These are phyloP conservation scores for Melanchra persicariae DNA, from an alignment of 2,888 invertebrate species.

Conservation along the genomic window DNA sequence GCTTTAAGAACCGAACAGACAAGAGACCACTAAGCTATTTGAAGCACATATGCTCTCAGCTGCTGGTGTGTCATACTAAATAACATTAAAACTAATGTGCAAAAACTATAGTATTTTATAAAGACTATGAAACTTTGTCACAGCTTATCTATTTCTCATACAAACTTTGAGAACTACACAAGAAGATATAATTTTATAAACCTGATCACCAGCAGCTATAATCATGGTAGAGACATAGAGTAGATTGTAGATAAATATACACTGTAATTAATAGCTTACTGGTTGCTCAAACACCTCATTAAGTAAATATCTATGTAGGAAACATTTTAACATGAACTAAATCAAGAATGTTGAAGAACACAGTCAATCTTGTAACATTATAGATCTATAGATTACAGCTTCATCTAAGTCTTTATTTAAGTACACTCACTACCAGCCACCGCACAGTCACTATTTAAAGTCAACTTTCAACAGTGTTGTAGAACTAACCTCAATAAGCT, in stretches of 20 bases:
- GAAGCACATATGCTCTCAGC: too few relatives aligned
- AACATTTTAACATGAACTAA: background rate
- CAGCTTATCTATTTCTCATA: background rate
- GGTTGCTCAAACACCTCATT: too few relatives aligned
- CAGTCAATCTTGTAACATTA: background rate
- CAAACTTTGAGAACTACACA: background rate
- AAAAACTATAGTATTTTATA: too few relatives aligned
- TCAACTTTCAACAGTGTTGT: background rate
- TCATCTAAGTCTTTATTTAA: background rate
- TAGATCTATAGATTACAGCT: background rate
- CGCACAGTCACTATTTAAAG: background rate
- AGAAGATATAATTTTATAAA: background rate
- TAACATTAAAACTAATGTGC: too few relatives aligned
- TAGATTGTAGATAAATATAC: too few relatives aligned
- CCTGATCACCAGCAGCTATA: background rate
- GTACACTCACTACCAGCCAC: background rate
- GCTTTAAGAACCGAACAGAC: too few relatives aligned
- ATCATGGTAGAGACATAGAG: background rate
- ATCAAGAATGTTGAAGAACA: background rate
- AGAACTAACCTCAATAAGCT: slow-evolving; percentile 96
- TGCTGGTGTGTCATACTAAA: too few relatives aligned
- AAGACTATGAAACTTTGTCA: background rate
- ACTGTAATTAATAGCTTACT: background rate
- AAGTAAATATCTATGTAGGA: background rate
- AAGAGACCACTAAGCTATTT: too few relatives aligned